phyloP scores from a whole-genome alignment of 2,888 invertebrate species.

The Stenodema calcarata region DNA sequence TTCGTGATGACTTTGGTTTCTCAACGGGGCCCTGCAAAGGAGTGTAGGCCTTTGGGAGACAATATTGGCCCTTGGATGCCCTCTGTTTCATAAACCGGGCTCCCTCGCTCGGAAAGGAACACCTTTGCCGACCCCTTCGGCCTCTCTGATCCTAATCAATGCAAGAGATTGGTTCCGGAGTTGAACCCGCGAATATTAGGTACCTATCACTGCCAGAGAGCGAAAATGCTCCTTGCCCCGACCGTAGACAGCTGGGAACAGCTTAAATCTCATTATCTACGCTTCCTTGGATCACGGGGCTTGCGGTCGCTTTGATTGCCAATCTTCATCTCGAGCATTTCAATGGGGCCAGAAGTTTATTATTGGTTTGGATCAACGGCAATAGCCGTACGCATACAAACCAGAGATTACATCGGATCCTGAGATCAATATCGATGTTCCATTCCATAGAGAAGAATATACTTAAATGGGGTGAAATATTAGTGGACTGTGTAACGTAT shows the following conservation, averaged over 20 bases:
- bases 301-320: not conserved
- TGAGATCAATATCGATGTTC: no score
- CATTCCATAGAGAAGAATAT: no score
- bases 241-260: not conserved
- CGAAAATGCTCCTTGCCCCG: not conserved
- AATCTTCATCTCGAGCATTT: not conserved
- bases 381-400: no score
- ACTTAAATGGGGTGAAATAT: no score
- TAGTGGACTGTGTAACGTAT: no score
- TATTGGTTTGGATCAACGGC: no score
- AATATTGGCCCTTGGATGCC: slow-evolving; percentile 9
- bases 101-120: not conserved
- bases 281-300: not conserved
- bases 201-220: not conserved
- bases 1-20: slow-evolving; percentile 17
- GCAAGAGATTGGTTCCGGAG: not conserved
- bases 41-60: not conserved
- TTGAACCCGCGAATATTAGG: not conserved
- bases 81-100: not conserved
- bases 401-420: no score
- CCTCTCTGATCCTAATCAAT: not conserved
- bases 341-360: no score
- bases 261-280: not conserved
- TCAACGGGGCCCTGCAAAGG: not conserved
- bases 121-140: not conserved